These are phyloP conservation scores for Gymnopithys bicolor DNA, from an alignment of 2,797 vertebrate species.

Conservation along the genomic window DNA sequence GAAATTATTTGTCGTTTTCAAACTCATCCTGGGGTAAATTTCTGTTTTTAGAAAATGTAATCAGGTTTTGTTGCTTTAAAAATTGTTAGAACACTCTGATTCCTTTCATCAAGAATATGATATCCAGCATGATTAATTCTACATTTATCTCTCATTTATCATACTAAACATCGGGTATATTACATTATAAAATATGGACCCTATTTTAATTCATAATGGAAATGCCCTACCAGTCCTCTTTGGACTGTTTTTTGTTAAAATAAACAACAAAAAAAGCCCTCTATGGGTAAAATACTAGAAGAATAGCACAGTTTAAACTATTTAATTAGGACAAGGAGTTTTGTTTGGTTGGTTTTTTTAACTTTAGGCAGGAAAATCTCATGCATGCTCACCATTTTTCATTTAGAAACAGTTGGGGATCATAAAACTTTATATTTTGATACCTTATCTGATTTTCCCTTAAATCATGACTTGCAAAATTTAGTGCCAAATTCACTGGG, in stretches of 20 bases:
- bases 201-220: slow-evolving; percentile 4
- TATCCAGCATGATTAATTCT: not conserved
- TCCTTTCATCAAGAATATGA: not conserved
- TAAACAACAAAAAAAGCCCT: not conserved
- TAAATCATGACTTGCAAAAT: not conserved
- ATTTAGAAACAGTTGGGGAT: not conserved
- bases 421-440: not conserved
- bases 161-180: not conserved
- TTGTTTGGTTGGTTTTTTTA: not conserved
- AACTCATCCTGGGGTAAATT: not conserved
- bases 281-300: slow-evolving; percentile 18
- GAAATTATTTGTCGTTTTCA: slow-evolving; percentile 1
- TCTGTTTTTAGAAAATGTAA: not conserved
- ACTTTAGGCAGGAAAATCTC: not conserved
- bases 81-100: not conserved
- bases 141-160: not conserved
- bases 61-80: not conserved
- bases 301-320: slow-evolving; percentile 2
- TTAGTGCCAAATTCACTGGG: not conserved
- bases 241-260: slow-evolving; percentile 16
- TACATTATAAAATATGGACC: not conserved
- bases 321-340: not conserved
- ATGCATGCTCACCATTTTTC: not conserved
- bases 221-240: not conserved
- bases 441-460: not conserved